A percentile compares a stretch with the other conserved stretches of the same genome.
These are phyloP conservation scores for Hirtodrosophila duncani DNA, from an alignment of 2,888 invertebrate genomes.

Conservation along the genomic window DNA sequence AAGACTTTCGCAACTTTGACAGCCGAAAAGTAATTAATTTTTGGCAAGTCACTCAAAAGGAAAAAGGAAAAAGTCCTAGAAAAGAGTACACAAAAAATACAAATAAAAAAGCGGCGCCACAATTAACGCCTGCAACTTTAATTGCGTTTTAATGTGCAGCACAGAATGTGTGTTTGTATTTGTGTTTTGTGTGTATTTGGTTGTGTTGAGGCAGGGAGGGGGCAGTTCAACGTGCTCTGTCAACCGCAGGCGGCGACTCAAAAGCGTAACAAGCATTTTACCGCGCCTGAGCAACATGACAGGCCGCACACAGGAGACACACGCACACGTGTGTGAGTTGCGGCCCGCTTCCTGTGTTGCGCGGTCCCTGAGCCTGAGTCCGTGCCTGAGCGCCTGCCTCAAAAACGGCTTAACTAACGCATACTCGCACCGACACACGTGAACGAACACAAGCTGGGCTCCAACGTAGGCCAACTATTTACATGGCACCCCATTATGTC, in stretches of 20 bases:
- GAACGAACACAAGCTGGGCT: background rate
- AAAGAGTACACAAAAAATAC: conserved; percentile 4
- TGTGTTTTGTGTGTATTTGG: background rate
- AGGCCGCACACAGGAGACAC: conserved; percentile 14
- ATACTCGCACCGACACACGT: conserved; percentile 16
- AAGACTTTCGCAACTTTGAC: conserved; percentile 36
- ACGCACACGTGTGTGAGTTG: conserved; percentile 20
- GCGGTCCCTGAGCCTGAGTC: conserved; percentile 21
- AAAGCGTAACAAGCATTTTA: conserved; percentile 61
- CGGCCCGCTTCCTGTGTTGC: conserved; percentile 9
- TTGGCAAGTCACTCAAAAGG: conserved; percentile 22
- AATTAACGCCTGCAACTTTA: conserved; percentile 63
- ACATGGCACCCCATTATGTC: conserved; percentile 56
- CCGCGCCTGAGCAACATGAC: conserved; percentile 48
- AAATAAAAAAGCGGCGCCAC: conserved; percentile 17
- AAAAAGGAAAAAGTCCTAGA: conserved; percentile 5
- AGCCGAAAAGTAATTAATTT: conserved; percentile 54
- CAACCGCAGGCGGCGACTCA: conserved; percentile 63
- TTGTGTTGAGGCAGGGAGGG: conserved; percentile 1
- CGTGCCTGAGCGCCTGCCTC: conserved; percentile 53
- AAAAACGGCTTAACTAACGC: conserved; percentile 59
- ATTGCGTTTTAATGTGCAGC: conserved; percentile 57
- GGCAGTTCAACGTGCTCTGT: conserved; percentile 51
- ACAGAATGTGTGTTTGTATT: conserved; percentile 8
- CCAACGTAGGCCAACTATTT: conserved; percentile 47